Percentiles rank a stretch among this genome's conserved stretches.
phyloP scores from a whole-genome alignment of 1,140 invertebrate genomes.

The Pantala flavescens region DNA sequence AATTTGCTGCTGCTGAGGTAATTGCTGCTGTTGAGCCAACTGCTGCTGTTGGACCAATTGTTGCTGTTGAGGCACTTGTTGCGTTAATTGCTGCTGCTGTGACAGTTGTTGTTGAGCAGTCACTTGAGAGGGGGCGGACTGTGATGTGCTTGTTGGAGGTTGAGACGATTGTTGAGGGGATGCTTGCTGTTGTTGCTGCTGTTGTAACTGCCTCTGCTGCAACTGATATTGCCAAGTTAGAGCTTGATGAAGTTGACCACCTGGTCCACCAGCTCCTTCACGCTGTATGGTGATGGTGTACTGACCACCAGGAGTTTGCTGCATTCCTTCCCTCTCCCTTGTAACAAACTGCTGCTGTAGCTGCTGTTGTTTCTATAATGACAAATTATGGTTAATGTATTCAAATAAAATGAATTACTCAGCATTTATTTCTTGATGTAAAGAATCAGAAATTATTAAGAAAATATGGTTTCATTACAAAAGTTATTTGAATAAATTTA shows the following conservation, averaged over 20 bases:
- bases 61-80: slow-evolving; percentile 42
- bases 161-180: slow-evolving; percentile 29
- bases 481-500: too few species aligned
- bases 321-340: background rate
- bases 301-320: background rate
- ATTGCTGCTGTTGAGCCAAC: slow-evolving; percentile 14
- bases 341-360: background rate
- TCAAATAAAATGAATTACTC: too few species aligned
- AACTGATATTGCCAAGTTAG: background rate
- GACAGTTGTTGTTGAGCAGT: background rate
- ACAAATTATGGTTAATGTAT: background rate
- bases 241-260: background rate
- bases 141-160: slow-evolving; percentile 35
- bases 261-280: background rate
- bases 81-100: slow-evolving; percentile 45
- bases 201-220: slow-evolving; percentile 20
- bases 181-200: slow-evolving; percentile 29
- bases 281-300: background rate
- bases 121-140: background rate
- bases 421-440: too few species aligned
- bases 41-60: slow-evolving; percentile 35
- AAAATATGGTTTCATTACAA: too few species aligned
- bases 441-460: too few species aligned
- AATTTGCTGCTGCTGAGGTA: slow-evolving; percentile 18
- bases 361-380: background rate